phyloP scores from a whole-genome alignment of 92 coral and sea anemone species.

The Porites cylindrica region DNA sequence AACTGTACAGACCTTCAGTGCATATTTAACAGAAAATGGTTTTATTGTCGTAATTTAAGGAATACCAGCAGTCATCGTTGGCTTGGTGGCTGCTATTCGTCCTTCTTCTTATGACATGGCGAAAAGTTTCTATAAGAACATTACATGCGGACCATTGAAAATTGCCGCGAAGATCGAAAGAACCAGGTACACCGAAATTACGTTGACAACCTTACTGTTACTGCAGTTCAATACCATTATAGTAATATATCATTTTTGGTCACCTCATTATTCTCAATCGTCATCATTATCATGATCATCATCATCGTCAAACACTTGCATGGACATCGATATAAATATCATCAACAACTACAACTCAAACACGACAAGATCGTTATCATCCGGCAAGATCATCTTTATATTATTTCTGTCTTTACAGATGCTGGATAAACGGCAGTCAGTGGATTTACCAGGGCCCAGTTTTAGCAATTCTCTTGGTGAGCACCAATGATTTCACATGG shows the following conservation, averaged over 20 bases:
- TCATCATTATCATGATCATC: not conserved
- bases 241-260: not conserved
- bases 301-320: not conserved
- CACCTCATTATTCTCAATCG: not conserved
- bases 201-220: not conserved
- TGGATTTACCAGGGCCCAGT: not conserved
- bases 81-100: conserved; percentile 4
- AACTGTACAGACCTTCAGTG: not conserved
- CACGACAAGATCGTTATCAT: too few species aligned
- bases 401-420: not conserved
- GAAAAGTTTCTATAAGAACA: not conserved
- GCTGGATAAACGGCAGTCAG: not conserved
- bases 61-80: not conserved
- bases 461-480: not conserved
- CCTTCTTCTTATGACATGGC: conserved; percentile 11
- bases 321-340: not conserved
- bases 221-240: not conserved
- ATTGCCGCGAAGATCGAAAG: not conserved
- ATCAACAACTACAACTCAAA: not conserved
- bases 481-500: not conserved
- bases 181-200: not conserved
- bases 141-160: not conserved
- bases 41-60: not conserved
- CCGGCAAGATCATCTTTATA: not conserved
- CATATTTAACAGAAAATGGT: not conserved